phyloP scores from a whole-genome alignment of 2,113 vertebrate genomes.

The Labrus mixtus region DNA sequence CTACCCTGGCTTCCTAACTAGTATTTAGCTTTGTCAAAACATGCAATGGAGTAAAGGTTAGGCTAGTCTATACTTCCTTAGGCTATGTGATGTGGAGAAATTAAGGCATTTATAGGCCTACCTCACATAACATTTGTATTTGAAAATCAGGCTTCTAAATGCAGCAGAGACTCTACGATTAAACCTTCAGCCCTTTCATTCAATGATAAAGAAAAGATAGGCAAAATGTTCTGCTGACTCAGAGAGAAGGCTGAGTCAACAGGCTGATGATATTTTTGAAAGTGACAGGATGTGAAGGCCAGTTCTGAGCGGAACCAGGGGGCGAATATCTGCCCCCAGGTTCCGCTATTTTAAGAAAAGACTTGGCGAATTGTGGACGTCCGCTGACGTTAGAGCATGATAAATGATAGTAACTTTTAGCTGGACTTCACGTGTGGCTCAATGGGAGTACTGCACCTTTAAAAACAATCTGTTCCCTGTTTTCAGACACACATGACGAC shows the following conservation, averaged over 20 bases:
- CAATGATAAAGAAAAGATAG: background rate
- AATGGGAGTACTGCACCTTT: slow-evolving; percentile 72
- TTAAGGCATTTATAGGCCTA: no score
- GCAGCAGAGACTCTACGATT: no score
- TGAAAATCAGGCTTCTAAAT: no score
- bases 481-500: slow-evolving; percentile 37
- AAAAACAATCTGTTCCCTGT: slow-evolving; percentile 58
- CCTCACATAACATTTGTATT: no score
- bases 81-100: no score
- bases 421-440: background rate
- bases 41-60: no score
- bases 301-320: background rate
- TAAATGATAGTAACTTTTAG: background rate
- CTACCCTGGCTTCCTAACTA: no score
- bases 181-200: background rate
- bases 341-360: slow-evolving; percentile 9
- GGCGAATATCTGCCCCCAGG: slow-evolving; percentile 4
- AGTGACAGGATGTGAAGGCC: slow-evolving; percentile 4
- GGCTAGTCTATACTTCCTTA: no score
- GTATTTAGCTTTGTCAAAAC: no score
- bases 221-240: background rate
- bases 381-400: background rate
- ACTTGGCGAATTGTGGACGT: background rate
- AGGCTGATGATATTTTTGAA: slow-evolving; percentile 15
- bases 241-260: slow-evolving; percentile 25